Evolutionary conservation across 1,140 invertebrate genomes (phyloP).

Genomic region (Sitophilus oryzae): DNA sequence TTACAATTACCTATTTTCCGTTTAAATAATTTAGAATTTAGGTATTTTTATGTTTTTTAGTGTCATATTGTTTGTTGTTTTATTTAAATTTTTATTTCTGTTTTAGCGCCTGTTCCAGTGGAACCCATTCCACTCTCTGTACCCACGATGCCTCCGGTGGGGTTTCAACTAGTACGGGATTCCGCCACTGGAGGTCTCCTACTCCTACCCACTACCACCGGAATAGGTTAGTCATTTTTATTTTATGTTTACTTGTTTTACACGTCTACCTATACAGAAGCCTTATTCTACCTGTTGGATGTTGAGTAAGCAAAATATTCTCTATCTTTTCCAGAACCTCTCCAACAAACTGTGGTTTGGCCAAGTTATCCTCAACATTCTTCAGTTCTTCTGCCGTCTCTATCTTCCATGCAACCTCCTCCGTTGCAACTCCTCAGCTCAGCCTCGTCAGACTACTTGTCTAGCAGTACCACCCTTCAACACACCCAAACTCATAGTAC

Average conservation of each 20-base stretch:
- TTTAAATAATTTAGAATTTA: too few relatives aligned
- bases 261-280: background rate
- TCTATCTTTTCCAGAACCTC: constrained; percentile 53
- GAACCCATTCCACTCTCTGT: constrained; percentile 61
- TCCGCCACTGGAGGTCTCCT: constrained; percentile 72
- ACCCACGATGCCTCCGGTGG: constrained; percentile 57
- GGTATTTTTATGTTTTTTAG: too few relatives aligned
- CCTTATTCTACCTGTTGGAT: background rate
- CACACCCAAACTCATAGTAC: constrained; percentile 56
- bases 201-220: constrained; percentile 62
- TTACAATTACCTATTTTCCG: too few relatives aligned
- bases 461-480: constrained; percentile 49
- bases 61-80: too few relatives aligned
- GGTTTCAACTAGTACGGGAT: constrained; percentile 76
- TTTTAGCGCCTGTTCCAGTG: constrained; percentile 56
- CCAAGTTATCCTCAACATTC: constrained; percentile 58
- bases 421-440: constrained; percentile 57
- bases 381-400: constrained; percentile 52
- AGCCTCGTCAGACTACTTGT: constrained; percentile 47
- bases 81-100: constrained; percentile 30
- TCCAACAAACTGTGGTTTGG: constrained; percentile 70
- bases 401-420: constrained; percentile 49
- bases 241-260: constrained; percentile 5
- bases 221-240: constrained; percentile 49
- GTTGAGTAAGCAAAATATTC: background rate